Evolutionary conservation across 2,888 invertebrate species (phyloP).

Genomic region (Bugulina stolonifera): DNA sequence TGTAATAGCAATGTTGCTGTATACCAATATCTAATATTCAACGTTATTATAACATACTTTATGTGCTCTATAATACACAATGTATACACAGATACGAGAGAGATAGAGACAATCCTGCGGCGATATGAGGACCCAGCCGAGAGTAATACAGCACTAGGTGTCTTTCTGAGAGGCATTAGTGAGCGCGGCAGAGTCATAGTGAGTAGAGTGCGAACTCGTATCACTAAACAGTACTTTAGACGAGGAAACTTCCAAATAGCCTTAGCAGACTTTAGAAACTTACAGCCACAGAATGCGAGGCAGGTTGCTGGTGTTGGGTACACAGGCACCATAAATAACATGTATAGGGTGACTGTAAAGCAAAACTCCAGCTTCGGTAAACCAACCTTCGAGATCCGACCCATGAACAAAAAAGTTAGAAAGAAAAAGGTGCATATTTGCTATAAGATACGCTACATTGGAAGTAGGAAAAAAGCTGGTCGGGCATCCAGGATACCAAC

Average conservation of each 20-base stretch:
- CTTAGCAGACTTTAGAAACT: constrained; percentile 17
- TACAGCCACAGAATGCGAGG: constrained; percentile 23
- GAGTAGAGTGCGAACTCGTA: constrained; percentile 15
- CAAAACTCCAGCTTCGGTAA: constrained; percentile 6
- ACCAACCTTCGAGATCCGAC: constrained; percentile 25
- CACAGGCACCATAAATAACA: constrained; percentile 25
- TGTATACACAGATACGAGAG: not conserved
- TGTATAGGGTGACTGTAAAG: constrained; percentile 22
- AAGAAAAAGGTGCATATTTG: constrained; percentile 15
- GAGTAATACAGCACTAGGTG: not conserved
- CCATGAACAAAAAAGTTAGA: constrained; percentile 22
- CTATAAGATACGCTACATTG: constrained; percentile 26
- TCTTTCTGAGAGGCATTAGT: not conserved
- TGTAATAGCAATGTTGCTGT: no score
- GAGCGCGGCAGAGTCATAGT: constrained; percentile 16
- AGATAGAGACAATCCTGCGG: not conserved
- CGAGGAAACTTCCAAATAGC: constrained; percentile 23
- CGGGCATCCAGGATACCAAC: not conserved
- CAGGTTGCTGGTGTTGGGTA: constrained; percentile 3
- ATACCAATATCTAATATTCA: no score
- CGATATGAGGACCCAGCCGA: constrained; percentile 7
- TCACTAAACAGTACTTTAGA: constrained; percentile 25
- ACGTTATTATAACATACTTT: no score
- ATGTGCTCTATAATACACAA: no score
- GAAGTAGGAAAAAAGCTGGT: not conserved